Base-by-base conservation (phyloP, 2,888 invertebrate genomes). In the Melipona beecheii region DNA sequence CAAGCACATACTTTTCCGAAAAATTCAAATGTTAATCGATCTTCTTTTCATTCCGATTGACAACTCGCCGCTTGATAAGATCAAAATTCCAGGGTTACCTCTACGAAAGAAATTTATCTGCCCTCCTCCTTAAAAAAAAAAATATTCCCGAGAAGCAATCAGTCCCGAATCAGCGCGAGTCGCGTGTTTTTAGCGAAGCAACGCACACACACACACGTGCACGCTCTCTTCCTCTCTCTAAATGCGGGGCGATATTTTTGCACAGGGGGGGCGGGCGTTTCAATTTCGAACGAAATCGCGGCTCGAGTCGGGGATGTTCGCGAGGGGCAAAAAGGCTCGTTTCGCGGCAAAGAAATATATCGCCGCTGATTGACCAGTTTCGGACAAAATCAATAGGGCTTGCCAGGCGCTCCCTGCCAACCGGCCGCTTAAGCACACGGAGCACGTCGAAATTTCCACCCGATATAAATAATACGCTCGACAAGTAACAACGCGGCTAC, bases 321-420 rank as follows among this genome's bases (percentile, higher is more conserved):
- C 36, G 5, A n/a, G 9, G 36, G 36, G 66, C 72, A 72, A 88
- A 77, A 88, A 75, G 81, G 69, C 60, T 80, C 71, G 80, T 75
- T 84, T 76, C 69, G 69, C 86, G 66, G 77, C 78, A 79, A 87
- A 87, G 88, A 86, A 88, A 81, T 84, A 77, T 86, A 70, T 81
- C 78, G 50, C 60, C 65, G 68, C 82, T 70, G 90, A 89, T 87
- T 84, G 90, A 89, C 82, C 85, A 78, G 83, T 86, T 86, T 87
- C 88, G 66, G 73, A 84, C 75, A 79, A 81, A 89, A 89, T 89
- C 90, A 87, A 89, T 89, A 89, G 83, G 73, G 76, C 78, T 84
- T 60, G 83, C 58, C 43, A 43, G 78, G 77, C 89, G 78, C 83
- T 85, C 85, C 82, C 89, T 77, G 27, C 68, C 78, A 66, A 24